Percentiles rank a stretch among this genome's conserved stretches.
phyloP scores from a whole-genome alignment of 2,797 vertebrate genomes.

The Cynopterus sphinx region DNA sequence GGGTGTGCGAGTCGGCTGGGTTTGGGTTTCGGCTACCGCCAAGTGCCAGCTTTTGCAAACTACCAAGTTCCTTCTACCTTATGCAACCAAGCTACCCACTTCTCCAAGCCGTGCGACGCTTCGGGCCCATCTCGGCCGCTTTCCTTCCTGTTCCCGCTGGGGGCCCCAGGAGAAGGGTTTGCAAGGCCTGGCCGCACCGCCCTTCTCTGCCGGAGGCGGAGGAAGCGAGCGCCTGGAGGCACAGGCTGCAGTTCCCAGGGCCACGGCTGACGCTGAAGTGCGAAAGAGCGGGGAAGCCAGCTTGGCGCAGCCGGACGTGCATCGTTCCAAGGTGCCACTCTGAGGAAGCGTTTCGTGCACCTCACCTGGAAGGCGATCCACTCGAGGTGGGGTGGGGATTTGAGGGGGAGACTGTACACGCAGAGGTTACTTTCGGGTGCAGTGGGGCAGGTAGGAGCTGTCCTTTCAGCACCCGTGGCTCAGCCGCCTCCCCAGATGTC shows the following conservation, averaged over 20 bases:
- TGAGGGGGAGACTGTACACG: neutral
- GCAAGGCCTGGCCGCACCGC: slow-evolving; percentile 35
- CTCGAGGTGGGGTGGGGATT: neutral
- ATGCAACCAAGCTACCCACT: slow-evolving; percentile 70
- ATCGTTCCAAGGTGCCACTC: slow-evolving; percentile 39
- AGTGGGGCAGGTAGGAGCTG: slow-evolving; percentile 82
- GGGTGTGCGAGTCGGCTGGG: neutral
- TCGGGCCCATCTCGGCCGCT: slow-evolving; percentile 47
- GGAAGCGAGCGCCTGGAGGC: slow-evolving; percentile 41
- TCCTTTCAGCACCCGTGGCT: slow-evolving; percentile 84
- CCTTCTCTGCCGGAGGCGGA: slow-evolving; percentile 2
- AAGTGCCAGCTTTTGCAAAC: slow-evolving; percentile 66
- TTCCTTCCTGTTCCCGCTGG: slow-evolving; percentile 67
- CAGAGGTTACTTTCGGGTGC: slow-evolving; percentile 60
- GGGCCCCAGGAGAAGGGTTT: slow-evolving; percentile 69
- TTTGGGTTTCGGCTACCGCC: slow-evolving; percentile 23
- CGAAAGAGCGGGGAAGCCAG: neutral
- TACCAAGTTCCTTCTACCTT: slow-evolving; percentile 77
- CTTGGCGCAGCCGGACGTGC: slow-evolving; percentile 68
- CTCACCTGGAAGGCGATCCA: slow-evolving; percentile 51
- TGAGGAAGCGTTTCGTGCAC: neutral
- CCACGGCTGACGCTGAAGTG: slow-evolving; percentile 30
- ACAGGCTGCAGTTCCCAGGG: slow-evolving; percentile 21
- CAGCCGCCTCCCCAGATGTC: slow-evolving; percentile 47
- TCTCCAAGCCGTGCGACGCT: slow-evolving; percentile 62